A percentile compares a stretch with the other conserved stretches of the same genome.
These are phyloP conservation scores for Turdus rufiventris DNA, from an alignment of 2,113 vertebrate genomes.

Conservation along the genomic window DNA sequence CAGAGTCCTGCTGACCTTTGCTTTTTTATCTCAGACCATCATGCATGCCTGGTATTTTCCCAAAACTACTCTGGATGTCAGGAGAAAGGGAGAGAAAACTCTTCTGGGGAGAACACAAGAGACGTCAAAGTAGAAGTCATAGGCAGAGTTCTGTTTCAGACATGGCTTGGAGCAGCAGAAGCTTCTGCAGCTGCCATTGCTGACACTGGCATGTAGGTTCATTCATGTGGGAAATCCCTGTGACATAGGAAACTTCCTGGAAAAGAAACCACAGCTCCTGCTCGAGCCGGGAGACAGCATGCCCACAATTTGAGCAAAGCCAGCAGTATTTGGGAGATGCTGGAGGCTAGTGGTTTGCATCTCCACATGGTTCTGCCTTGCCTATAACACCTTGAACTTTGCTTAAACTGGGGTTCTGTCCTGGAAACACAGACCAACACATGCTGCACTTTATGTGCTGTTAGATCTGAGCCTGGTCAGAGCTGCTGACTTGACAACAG, in stretches of 20 bases:
- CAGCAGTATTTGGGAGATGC: background rate
- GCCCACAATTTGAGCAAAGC: background rate
- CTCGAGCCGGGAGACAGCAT: background rate
- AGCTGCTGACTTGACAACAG: constrained; percentile 10
- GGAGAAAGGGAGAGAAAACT: background rate
- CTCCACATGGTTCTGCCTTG: background rate
- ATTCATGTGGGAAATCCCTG: background rate
- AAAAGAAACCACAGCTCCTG: background rate
- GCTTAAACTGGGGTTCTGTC: background rate
- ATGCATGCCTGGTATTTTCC: background rate
- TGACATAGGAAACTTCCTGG: background rate
- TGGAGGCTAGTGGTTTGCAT: background rate
- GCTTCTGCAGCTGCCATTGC: background rate
- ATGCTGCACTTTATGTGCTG: background rate
- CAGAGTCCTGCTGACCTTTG: background rate
- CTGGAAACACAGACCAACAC: background rate
- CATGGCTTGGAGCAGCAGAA: background rate
- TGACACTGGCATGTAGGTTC: background rate
- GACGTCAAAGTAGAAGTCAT: background rate
- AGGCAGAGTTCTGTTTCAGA: background rate
- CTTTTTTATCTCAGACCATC: background rate
- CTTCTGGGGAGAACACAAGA: background rate
- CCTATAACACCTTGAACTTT: background rate
- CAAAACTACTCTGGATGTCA: background rate
- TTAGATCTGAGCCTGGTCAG: background rate